A percentile compares a stretch with the other conserved stretches of the same genome.
Conservation (phyloP, 2,113 vertebrate genomes). For the Nibea coibor region DNA sequence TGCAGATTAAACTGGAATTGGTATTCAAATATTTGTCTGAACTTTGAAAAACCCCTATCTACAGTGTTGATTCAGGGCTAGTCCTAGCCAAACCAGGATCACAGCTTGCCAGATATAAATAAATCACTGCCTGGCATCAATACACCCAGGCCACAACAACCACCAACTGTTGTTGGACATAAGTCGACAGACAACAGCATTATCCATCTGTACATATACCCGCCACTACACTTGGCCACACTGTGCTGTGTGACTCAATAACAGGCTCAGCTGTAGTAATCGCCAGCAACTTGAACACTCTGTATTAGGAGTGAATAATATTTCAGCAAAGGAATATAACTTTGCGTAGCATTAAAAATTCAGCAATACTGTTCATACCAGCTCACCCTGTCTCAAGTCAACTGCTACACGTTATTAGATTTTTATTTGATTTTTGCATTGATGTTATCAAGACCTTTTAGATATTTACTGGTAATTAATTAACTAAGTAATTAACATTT, state of each 20-base stretch:
- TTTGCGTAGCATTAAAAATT: neutral
- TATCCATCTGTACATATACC: neutral
- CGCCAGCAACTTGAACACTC: neutral
- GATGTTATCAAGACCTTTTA: neutral
- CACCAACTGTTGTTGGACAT: neutral
- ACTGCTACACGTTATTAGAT: neutral
- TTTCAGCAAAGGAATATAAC: neutral
- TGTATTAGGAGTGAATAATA: neutral
- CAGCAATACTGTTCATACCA: neutral
- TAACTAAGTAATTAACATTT: too few species aligned
- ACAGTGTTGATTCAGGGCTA: slow-evolving; percentile 14
- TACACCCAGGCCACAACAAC: neutral
- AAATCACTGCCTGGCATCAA: slow-evolving; percentile 13
- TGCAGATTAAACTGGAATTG: slow-evolving; percentile 27
- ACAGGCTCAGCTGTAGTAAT: neutral
- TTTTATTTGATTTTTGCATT: neutral
- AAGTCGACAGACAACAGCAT: neutral
- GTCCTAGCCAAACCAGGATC: neutral
- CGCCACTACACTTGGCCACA: neutral
- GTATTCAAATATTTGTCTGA: slow-evolving; percentile 43
- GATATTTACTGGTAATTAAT: neutral
- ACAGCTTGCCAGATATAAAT: slow-evolving; percentile 5
- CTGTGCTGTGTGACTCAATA: neutral
- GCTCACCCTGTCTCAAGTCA: neutral
- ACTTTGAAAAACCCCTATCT: slow-evolving; percentile 12